Evolutionary conservation across 2,888 invertebrate genomes (phyloP).

Genomic region (Merodon equestris): DNA sequence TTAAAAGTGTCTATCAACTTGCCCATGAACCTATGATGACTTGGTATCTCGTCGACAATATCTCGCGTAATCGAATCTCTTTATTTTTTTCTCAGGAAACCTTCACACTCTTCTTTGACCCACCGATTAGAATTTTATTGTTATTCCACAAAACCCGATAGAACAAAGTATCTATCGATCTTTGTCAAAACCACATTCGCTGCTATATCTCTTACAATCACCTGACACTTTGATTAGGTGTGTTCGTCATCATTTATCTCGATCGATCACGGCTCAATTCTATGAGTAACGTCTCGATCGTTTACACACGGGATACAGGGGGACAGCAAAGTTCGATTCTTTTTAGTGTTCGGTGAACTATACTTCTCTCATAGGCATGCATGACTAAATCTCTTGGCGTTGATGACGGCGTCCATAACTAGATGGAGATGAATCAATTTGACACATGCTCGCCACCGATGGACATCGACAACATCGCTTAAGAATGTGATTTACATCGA

Average conservation of each 20-base stretch:
- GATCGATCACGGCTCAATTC: constrained; percentile 57
- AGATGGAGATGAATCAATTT: constrained; percentile 65
- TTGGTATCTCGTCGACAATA: constrained; percentile 24
- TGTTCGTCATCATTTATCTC: constrained; percentile 67
- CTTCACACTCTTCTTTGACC: too few relatives aligned
- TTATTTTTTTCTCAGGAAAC: constrained; percentile 14
- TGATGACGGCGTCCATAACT: constrained; percentile 63
- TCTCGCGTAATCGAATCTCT: constrained; percentile 41
- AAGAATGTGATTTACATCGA: constrained; percentile 61
- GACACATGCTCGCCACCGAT: constrained; percentile 59
- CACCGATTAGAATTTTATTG: constrained; percentile 63
- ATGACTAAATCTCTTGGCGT: constrained; percentile 51
- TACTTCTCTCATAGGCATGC: background rate
- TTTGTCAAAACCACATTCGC: constrained; percentile 58
- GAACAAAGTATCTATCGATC: constrained; percentile 64
- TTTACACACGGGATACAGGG: constrained; percentile 41
- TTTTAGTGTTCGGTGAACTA: constrained; percentile 7
- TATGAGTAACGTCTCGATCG: constrained; percentile 1
- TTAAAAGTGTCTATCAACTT: constrained; percentile 15
- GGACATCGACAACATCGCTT: constrained; percentile 27
- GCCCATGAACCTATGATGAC: constrained; percentile 42
- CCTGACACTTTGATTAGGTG: constrained; percentile 65
- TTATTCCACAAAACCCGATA: constrained; percentile 22
- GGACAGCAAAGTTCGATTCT: constrained; percentile 43
- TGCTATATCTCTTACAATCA: constrained; percentile 57